phyloP scores from a whole-genome alignment of 2,113 vertebrate species.

The Ophthalmolycus amberensis region DNA sequence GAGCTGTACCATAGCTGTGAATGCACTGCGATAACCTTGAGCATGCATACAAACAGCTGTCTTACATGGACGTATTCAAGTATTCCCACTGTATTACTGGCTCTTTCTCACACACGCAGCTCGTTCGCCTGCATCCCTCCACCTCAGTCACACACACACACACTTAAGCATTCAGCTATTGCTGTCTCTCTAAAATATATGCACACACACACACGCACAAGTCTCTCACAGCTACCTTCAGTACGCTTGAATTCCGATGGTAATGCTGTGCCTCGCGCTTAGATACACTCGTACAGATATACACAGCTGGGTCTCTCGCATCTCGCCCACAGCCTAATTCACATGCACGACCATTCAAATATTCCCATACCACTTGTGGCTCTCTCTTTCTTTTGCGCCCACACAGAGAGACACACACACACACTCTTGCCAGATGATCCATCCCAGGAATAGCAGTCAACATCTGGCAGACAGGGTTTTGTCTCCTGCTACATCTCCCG shows the following conservation, averaged over 20 bases:
- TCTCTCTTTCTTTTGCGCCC: slow-evolving; percentile 16
- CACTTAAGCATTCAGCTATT: slow-evolving; percentile 25
- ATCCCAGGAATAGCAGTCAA: slow-evolving; percentile 56
- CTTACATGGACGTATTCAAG: slow-evolving; percentile 9
- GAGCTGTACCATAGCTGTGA: slow-evolving; percentile 18
- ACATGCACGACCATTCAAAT: slow-evolving; percentile 51
- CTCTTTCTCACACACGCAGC: slow-evolving; percentile 1
- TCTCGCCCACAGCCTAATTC: slow-evolving; percentile 55
- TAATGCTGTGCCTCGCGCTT: slow-evolving; percentile 37
- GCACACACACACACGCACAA: slow-evolving; percentile 13
- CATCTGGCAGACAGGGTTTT: slow-evolving; percentile 67
- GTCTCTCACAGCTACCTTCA: slow-evolving; percentile 49
- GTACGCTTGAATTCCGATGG: slow-evolving; percentile 46
- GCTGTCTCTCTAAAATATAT: background rate
- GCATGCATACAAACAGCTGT: slow-evolving; percentile 7
- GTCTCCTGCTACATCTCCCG: slow-evolving; percentile 62
- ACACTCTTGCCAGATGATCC: slow-evolving; percentile 44
- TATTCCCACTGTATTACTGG: background rate
- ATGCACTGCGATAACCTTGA: slow-evolving; percentile 56
- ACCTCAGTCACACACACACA: slow-evolving; percentile 8
- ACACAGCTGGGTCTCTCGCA: slow-evolving; percentile 51
- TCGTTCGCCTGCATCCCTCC: slow-evolving; percentile 15
- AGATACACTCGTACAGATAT: slow-evolving; percentile 37
- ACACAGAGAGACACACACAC: slow-evolving; percentile 11
- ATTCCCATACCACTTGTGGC: slow-evolving; percentile 42